These are phyloP conservation scores for Actinia tenebrosa DNA, from an alignment of 64 coral and sea anemone genomes.

Conservation along the genomic window DNA sequence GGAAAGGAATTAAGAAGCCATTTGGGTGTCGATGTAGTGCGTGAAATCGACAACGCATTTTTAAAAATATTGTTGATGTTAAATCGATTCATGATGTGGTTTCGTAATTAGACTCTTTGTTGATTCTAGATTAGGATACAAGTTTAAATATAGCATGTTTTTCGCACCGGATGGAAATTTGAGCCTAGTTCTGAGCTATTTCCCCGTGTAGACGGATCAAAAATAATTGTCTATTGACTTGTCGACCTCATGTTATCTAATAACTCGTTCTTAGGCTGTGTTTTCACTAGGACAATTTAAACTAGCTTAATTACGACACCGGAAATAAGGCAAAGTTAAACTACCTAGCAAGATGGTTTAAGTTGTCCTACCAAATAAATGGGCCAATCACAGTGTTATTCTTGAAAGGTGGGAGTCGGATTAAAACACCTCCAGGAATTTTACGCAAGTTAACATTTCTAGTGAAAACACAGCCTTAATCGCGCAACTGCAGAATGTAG, in stretches of 20 bases:
- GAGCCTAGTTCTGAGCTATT: background rate
- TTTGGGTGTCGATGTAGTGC: background rate
- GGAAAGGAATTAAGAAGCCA: background rate
- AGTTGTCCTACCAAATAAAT: too few species aligned
- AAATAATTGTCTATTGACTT: constrained; percentile 2
- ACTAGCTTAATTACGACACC: too few species aligned
- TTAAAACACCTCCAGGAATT: too few species aligned
- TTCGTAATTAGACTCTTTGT: background rate
- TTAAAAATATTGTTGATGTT: constrained; percentile 4
- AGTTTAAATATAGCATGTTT: background rate
- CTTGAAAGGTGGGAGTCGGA: too few species aligned
- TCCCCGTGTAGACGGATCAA: background rate
- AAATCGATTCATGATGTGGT: constrained; percentile 10
- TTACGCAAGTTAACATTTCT: too few species aligned
- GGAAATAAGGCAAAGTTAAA: too few species aligned
- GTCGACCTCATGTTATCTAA: background rate
- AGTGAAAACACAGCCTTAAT: too few species aligned
- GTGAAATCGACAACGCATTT: background rate
- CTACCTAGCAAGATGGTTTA: too few species aligned
- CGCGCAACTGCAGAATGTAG: too few species aligned
- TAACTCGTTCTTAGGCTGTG: too few species aligned
- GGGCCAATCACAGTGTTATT: too few species aligned
- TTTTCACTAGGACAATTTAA: too few species aligned
- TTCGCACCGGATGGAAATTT: constrained; percentile 1
- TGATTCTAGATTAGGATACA: background rate